A percentile compares a stretch with the other conserved stretches of the same genome.
phyloP scores from a whole-genome alignment of 1,140 invertebrate genomes.

The Trichonephila inaurata region DNA sequence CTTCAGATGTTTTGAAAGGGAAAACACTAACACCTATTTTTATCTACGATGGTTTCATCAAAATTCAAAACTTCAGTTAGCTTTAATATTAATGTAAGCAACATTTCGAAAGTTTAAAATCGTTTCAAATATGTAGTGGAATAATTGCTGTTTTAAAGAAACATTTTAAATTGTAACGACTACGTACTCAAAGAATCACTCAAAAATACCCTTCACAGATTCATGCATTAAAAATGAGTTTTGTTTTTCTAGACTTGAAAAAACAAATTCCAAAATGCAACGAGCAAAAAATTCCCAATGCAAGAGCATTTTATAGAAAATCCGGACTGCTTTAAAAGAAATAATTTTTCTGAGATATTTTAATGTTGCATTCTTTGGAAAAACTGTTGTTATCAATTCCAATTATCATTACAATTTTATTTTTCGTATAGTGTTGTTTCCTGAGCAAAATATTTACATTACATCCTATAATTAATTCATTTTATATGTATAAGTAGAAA shows the following conservation, averaged over 20 bases:
- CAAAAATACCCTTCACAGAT: neutral
- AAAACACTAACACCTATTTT: too few species aligned
- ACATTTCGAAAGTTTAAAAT: neutral
- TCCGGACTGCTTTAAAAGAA: neutral
- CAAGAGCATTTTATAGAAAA: neutral
- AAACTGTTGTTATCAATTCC: too few species aligned
- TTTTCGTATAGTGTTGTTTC: too few species aligned
- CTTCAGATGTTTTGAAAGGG: too few species aligned
- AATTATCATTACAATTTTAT: too few species aligned
- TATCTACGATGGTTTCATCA: too few species aligned
- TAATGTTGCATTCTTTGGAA: too few species aligned
- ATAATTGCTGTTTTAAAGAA: too few species aligned
- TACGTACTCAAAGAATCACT: neutral
- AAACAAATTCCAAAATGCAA: neutral
- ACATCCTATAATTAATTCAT: too few species aligned
- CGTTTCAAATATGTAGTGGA: neutral
- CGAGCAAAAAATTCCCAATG: too few species aligned
- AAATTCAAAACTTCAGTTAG: neutral
- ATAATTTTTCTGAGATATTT: neutral
- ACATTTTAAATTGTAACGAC: neutral
- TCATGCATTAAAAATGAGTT: neutral
- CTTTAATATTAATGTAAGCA: neutral
- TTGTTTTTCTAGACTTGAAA: neutral
- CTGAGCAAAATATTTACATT: too few species aligned
- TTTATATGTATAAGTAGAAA: too few species aligned